These are phyloP conservation scores for Frankliniella intonsa DNA, from an alignment of 2,888 invertebrate species.

Conservation along the genomic window DNA sequence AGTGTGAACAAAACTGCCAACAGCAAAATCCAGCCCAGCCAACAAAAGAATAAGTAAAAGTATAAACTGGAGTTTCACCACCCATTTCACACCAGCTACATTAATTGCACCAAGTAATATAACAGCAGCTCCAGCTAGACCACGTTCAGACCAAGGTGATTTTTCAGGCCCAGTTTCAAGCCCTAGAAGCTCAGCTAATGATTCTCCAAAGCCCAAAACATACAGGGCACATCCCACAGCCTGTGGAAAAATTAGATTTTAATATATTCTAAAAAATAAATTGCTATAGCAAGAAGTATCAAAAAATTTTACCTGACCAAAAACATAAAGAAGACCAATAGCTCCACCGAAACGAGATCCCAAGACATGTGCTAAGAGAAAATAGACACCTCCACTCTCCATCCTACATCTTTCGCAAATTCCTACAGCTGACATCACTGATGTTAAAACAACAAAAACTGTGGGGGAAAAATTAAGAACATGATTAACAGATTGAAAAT, in stretches of 20 bases:
- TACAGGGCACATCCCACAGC: slow-evolving; percentile 94
- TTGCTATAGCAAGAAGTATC: neutral
- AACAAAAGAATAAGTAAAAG: slow-evolving; percentile 78
- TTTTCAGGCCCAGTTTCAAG: slow-evolving; percentile 56
- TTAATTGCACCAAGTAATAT: slow-evolving; percentile 84
- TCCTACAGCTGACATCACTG: slow-evolving; percentile 91
- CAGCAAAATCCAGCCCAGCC: slow-evolving; percentile 88
- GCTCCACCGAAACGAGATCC: slow-evolving; percentile 92
- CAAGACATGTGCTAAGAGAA: slow-evolving; percentile 87
- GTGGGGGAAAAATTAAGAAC: slow-evolving; percentile 37
- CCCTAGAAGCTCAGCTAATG: slow-evolving; percentile 80
- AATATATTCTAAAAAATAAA: neutral
- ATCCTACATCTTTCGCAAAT: slow-evolving; percentile 93
- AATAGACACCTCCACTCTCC: slow-evolving; percentile 97
- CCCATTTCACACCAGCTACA: slow-evolving; percentile 96
- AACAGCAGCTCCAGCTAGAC: slow-evolving; percentile 83
- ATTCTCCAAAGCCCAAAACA: slow-evolving; percentile 95
- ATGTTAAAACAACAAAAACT: slow-evolving; percentile 84
- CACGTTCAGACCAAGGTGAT: slow-evolving; percentile 70
- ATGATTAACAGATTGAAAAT: neutral
- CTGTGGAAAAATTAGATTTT: slow-evolving; percentile 50
- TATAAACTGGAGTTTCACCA: slow-evolving; percentile 88
- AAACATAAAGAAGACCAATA: slow-evolving; percentile 88
- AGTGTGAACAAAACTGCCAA: slow-evolving; percentile 81
- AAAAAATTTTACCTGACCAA: slow-evolving; percentile 72